phyloP scores from a whole-genome alignment of 2,797 vertebrate genomes.

The Crocodylus rhombifer region DNA sequence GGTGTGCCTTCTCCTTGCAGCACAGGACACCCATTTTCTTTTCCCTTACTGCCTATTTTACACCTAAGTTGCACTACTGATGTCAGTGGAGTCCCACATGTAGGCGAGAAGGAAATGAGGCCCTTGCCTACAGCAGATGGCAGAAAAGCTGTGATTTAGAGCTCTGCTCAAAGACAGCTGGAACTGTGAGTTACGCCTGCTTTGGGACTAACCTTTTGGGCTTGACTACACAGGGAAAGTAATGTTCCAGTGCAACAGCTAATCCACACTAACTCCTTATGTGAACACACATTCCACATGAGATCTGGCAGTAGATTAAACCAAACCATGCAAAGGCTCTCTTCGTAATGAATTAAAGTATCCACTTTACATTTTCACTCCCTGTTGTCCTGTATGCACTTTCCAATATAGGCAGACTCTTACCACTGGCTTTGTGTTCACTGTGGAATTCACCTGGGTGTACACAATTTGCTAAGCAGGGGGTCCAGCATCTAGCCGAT shows the following conservation, averaged over 20 bases:
- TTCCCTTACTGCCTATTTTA: not conserved
- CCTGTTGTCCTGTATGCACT: fast-evolving
- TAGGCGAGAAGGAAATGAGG: not conserved
- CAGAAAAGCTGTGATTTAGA: not conserved
- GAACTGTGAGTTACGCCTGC: not conserved
- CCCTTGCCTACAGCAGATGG: not conserved
- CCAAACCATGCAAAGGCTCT: not conserved
- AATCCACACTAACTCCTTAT: fast-evolving
- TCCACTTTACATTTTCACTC: fast-evolving
- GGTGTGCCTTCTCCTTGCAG: too few relatives aligned
- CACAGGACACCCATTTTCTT: too few relatives aligned
- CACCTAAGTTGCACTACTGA: not conserved
- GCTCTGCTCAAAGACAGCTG: not conserved
- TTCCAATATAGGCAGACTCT: not conserved
- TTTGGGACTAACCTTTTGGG: not conserved
- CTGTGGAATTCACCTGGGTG: not conserved
- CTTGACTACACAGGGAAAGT: too few relatives aligned
- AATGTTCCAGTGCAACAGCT: not conserved
- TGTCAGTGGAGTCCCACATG: not conserved
- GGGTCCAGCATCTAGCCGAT: too few relatives aligned
- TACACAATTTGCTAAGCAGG: too few relatives aligned
- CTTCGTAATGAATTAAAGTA: fast-evolving
- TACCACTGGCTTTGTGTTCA: not conserved
- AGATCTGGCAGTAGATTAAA: fast-evolving
- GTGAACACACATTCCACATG: fast-evolving